Percentiles rank a stretch among this genome's conserved stretches.
These are phyloP conservation scores for Drosophila virilis DNA, from an alignment of 1,140 invertebrate species.

Conservation along the genomic window DNA sequence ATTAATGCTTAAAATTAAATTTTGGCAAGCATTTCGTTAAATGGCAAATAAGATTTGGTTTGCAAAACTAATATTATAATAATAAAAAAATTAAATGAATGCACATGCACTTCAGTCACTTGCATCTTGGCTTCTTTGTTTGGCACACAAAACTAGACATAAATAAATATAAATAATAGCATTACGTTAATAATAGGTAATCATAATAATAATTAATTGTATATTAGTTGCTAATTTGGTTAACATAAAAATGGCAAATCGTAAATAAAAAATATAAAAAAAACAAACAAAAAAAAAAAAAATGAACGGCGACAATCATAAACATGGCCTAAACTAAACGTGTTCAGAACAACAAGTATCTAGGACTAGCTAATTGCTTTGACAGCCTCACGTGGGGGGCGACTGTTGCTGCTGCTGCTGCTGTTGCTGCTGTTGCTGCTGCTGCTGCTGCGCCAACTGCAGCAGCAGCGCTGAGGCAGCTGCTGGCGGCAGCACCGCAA, in stretches of 20 bases:
- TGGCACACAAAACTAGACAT: conserved; percentile 66
- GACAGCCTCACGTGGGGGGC: conserved; percentile 20
- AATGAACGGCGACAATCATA: conserved; percentile 1
- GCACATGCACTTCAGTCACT: background rate
- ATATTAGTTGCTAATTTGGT: conserved; percentile 27
- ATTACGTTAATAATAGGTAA: conserved; percentile 19
- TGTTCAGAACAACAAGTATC: conserved; percentile 28
- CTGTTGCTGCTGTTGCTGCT: conserved; percentile 29
- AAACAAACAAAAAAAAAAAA: conserved; percentile 4
- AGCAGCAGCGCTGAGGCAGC: conserved; percentile 52
- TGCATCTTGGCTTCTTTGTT: conserved; percentile 22
- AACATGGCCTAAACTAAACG: background rate
- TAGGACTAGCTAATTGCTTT: conserved; percentile 49
- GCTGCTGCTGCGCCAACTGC: conserved; percentile 46
- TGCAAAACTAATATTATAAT: background rate
- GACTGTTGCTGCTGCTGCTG: conserved; percentile 19
- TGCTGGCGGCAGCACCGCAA: conserved; percentile 44
- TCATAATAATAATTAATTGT: conserved; percentile 23
- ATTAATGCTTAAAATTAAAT: conserved; percentile 45
- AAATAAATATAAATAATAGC: conserved; percentile 70
- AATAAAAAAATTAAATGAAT: conserved; percentile 18
- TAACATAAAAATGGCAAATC: conserved; percentile 35
- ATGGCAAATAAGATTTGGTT: conserved; percentile 49
- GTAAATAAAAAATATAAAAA: conserved; percentile 4
- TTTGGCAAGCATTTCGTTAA: conserved; percentile 51